Evolutionary conservation across 2,113 vertebrate species (phyloP).

Genomic region (Nicator chloris): DNA sequence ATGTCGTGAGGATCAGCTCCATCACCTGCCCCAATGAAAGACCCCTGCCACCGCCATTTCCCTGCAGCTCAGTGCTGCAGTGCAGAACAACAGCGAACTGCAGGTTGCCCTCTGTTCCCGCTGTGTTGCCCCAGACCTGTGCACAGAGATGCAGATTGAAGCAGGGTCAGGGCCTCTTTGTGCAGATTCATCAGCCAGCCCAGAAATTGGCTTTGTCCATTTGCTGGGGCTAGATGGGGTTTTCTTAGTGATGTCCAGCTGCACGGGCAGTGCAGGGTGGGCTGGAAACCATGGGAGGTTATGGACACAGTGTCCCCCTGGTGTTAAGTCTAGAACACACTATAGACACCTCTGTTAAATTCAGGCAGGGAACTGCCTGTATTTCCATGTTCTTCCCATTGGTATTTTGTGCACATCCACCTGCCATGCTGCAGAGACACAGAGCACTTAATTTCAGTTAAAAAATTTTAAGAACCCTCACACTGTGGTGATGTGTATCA

Average conservation of each 20-base stretch:
- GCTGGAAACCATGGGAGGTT: background rate
- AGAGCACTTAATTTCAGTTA: background rate
- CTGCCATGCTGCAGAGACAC: background rate
- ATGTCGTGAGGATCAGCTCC: fast-evolving
- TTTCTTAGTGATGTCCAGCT: background rate
- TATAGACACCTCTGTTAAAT: background rate
- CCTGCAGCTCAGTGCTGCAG: background rate
- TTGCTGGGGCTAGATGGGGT: fast-evolving
- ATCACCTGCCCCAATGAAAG: fast-evolving
- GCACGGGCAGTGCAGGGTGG: background rate
- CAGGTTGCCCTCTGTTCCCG: background rate
- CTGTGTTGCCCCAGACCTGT: background rate
- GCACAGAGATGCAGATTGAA: background rate
- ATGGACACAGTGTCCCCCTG: background rate
- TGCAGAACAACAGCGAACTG: background rate
- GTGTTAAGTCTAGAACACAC: background rate
- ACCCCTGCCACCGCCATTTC: too few relatives aligned
- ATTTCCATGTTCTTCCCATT: background rate
- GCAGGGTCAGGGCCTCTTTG: background rate
- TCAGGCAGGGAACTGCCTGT: background rate
- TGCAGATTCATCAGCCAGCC: background rate
- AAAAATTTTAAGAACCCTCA: background rate
- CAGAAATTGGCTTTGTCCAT: background rate
- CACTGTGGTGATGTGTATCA: background rate
- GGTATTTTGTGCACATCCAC: background rate